A percentile compares a stretch with the other conserved stretches of the same genome.
These are phyloP conservation scores for Schmidtea mediterranea DNA, from an alignment of 1,140 invertebrate species.

Conservation along the genomic window DNA sequence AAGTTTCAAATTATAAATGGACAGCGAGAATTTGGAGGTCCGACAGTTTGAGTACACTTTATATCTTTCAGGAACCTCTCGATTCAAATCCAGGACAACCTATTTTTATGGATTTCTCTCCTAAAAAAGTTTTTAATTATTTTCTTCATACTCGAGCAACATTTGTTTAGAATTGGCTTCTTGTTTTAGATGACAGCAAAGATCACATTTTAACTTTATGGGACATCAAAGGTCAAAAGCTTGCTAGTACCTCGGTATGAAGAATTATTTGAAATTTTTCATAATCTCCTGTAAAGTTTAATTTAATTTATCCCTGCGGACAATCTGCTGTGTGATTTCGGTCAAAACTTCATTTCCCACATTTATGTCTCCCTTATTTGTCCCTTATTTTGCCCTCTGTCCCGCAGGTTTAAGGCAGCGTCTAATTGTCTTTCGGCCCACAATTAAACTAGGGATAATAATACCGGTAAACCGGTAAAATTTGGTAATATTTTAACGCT, in stretches of 20 bases:
- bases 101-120: slow-evolving; percentile 55
- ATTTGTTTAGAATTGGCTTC: slow-evolving; percentile 33
- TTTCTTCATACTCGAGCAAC: slow-evolving; percentile 7
- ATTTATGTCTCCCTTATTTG: too few species aligned
- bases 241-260: slow-evolving; percentile 35
- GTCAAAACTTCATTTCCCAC: too few species aligned
- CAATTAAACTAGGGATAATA: too few species aligned
- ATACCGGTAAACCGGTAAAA: too few species aligned
- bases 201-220: slow-evolving; percentile 64
- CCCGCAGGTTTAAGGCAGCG: too few species aligned
- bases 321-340: too few species aligned
- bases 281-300: neutral
- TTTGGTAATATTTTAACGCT: too few species aligned
- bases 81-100: slow-evolving; percentile 42
- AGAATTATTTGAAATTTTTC: neutral
- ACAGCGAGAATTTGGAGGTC: slow-evolving; percentile 64
- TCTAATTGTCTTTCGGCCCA: too few species aligned
- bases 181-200: slow-evolving; percentile 50
- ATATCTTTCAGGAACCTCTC: slow-evolving; percentile 39
- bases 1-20: slow-evolving; percentile 31
- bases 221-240: slow-evolving; percentile 56
- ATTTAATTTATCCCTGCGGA: too few species aligned
- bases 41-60: slow-evolving; percentile 52
- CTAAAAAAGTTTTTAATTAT: slow-evolving; percentile 47
- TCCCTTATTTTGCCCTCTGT: too few species aligned